These are phyloP conservation scores for Eristalis arbustorum DNA, from an alignment of 2,888 invertebrate genomes.

Conservation along the genomic window DNA sequence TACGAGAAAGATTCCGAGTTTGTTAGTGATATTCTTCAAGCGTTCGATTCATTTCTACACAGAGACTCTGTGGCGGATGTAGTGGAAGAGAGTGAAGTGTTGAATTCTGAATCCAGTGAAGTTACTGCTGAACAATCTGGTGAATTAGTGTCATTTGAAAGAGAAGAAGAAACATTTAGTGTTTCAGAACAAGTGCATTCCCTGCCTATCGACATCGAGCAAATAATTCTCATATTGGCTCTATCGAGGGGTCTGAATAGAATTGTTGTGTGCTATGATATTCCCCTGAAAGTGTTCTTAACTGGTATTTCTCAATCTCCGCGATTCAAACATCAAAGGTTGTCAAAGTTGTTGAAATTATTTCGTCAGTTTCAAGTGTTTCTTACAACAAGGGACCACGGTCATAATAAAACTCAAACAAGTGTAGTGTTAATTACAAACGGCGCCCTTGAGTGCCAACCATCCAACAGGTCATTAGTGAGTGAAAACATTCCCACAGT, in stretches of 20 bases:
- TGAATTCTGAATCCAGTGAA: conserved; percentile 32
- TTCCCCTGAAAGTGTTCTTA: conserved; percentile 71
- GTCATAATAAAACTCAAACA: conserved; percentile 3
- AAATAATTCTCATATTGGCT: conserved; percentile 67
- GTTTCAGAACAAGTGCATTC: background rate
- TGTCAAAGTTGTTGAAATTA: conserved; percentile 3
- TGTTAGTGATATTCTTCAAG: conserved; percentile 76
- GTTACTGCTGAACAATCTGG: conserved; percentile 35
- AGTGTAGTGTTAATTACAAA: conserved; percentile 17
- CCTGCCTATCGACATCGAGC: conserved; percentile 54
- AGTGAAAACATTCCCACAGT: conserved; percentile 35
- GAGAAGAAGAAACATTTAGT: conserved; percentile 5
- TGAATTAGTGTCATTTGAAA: conserved; percentile 70
- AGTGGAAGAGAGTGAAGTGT: conserved; percentile 9
- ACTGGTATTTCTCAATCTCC: conserved; percentile 30
- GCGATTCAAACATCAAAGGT: conserved; percentile 11
- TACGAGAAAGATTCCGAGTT: conserved; percentile 76
- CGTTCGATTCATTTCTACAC: conserved; percentile 72
- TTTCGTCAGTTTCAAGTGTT: conserved; percentile 61
- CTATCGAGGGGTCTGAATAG: conserved; percentile 73
- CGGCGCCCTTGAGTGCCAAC: background rate
- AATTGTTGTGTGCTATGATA: conserved; percentile 72
- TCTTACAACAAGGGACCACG: background rate
- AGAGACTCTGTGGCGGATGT: conserved; percentile 53
- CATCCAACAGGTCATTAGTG: conserved; percentile 35